Percentiles rank a stretch among this genome's conserved stretches.
Evolutionary conservation across 2,113 vertebrate species (phyloP).

Genomic region (Carollia perspicillata): DNA sequence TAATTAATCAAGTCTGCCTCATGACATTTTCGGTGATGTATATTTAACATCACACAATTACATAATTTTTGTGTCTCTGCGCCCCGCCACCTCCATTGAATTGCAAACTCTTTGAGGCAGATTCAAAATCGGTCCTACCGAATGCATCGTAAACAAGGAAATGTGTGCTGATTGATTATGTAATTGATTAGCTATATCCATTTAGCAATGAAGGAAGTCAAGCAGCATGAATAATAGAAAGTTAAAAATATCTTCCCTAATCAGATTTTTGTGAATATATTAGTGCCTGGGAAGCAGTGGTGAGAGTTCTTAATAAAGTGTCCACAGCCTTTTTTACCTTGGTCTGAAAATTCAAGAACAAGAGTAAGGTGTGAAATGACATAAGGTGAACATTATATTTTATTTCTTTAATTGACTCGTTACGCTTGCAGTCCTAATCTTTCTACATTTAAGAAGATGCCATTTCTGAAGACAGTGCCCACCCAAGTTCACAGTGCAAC

Average conservation of each 20-base stretch:
- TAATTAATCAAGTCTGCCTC: neutral
- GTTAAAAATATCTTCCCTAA: neutral
- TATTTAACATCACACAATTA: conserved; percentile 21
- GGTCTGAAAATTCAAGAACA: neutral
- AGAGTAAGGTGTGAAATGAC: neutral
- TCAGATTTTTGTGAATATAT: neutral
- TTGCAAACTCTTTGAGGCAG: neutral
- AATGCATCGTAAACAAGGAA: neutral
- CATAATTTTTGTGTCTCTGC: neutral
- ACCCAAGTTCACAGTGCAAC: neutral
- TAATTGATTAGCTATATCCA: conserved; percentile 11
- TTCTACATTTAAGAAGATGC: neutral
- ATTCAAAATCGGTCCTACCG: neutral
- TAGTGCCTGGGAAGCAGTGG: neutral
- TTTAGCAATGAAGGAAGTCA: neutral
- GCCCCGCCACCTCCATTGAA: neutral
- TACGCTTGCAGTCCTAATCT: neutral
- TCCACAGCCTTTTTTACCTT: neutral
- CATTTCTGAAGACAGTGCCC: neutral
- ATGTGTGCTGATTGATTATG: neutral
- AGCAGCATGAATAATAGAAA: neutral
- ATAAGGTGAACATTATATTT: neutral
- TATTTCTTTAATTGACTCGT: neutral
- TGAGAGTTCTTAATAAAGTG: neutral
- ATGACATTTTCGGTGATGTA: neutral